Evolutionary conservation across 2,797 vertebrate genomes (phyloP).

Genomic region (Tragopan temminckii): DNA sequence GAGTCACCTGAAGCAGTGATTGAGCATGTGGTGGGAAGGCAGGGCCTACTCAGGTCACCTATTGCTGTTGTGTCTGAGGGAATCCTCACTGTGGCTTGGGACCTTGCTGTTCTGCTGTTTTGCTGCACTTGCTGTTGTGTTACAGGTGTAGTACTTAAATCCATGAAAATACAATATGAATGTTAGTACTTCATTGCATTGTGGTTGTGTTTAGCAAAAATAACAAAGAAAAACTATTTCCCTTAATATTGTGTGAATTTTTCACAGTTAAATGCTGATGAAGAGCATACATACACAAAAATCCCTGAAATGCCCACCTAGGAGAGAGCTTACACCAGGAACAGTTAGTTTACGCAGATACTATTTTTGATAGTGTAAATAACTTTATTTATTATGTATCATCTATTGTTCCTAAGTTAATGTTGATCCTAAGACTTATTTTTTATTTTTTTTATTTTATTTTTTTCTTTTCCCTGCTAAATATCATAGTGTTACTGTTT

Average conservation of each 20-base stretch:
- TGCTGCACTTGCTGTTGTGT: too few species aligned
- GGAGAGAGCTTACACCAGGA: not conserved
- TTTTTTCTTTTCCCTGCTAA: not conserved
- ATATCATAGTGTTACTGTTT: not conserved
- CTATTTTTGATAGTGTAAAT: not conserved
- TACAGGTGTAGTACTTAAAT: not conserved
- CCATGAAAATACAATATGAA: not conserved
- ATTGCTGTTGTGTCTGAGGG: too few species aligned
- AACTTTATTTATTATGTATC: not conserved
- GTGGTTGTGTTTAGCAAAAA: not conserved
- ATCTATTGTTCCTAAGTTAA: not conserved
- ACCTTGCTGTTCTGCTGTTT: too few species aligned
- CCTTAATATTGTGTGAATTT: not conserved
- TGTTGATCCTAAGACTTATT: not conserved
- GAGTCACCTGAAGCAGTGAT: too few species aligned
- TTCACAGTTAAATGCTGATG: not conserved
- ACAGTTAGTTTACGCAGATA: not conserved
- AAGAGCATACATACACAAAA: accelerated
- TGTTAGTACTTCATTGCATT: not conserved
- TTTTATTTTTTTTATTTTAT: too few species aligned
- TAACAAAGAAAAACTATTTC: not conserved
- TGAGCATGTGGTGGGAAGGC: too few species aligned
- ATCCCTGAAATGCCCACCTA: too few species aligned
- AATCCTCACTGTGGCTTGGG: too few species aligned
- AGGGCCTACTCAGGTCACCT: too few species aligned